Conservation (phyloP, 30 jellyfish, hydroid and myxozoan species). For the Turritopsis rubra region DNA sequence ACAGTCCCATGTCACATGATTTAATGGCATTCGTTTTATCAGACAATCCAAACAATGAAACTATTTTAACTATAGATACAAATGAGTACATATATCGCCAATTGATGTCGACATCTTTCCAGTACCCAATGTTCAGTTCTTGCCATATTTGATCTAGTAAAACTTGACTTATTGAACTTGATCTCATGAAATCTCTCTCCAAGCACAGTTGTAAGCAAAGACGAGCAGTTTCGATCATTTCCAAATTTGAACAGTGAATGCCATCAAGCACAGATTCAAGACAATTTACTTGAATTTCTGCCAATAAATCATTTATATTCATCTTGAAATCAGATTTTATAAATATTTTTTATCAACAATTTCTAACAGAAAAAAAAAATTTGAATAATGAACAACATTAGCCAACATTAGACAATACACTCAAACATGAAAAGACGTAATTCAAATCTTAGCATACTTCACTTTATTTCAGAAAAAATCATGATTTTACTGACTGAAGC, state of each 20-base stretch:
- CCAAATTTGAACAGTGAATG: not conserved
- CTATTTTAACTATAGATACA: slow-evolving; percentile 51
- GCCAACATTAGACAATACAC: no score
- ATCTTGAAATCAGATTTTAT: not conserved
- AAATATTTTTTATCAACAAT: not conserved
- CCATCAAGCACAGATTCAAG: not conserved
- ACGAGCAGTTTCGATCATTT: not conserved
- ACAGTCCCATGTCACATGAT: slow-evolving; percentile 80
- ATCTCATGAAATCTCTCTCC: slow-evolving; percentile 19
- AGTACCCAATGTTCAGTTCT: slow-evolving; percentile 77
- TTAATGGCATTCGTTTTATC: slow-evolving; percentile 24
- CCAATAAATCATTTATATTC: not conserved
- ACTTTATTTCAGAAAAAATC: not conserved
- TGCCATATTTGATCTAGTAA: slow-evolving; percentile 78
- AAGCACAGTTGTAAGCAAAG: not conserved
- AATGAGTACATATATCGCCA: slow-evolving; percentile 78
- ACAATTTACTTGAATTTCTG: not conserved
- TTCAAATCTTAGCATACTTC: no score
- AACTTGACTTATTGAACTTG: slow-evolving; percentile 28
- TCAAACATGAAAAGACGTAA: no score
- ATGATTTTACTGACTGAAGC: not conserved
- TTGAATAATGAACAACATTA: no score
- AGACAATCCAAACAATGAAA: slow-evolving; percentile 28
- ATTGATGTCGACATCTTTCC: slow-evolving; percentile 67
- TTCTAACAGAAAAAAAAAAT: not conserved